phyloP scores from a whole-genome alignment of 2,113 vertebrate genomes.

The Nycticorax nycticorax region DNA sequence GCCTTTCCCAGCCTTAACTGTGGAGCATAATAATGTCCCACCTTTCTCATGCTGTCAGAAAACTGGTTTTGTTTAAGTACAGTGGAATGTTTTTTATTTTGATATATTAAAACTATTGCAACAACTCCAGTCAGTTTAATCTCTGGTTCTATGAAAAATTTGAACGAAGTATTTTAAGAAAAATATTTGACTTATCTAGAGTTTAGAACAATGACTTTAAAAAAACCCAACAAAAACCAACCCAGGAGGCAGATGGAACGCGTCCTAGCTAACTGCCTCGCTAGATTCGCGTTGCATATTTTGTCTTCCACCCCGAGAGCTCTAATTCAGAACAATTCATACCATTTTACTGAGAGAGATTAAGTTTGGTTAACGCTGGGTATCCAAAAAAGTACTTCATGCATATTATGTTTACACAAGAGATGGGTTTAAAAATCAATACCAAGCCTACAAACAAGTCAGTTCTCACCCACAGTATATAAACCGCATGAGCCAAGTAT shows the following conservation, averaged over 20 bases:
- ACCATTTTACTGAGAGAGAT: background rate
- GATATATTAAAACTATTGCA: background rate
- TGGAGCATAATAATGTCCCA: background rate
- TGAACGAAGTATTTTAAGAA: background rate
- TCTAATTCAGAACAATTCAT: background rate
- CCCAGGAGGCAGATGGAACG: background rate
- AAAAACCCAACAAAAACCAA: background rate
- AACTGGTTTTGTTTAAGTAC: background rate
- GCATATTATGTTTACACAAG: background rate
- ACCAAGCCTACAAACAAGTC: background rate
- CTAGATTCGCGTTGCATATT: fast-evolving
- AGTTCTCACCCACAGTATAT: background rate
- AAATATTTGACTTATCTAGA: background rate
- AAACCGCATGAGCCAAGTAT: background rate
- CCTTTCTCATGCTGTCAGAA: background rate
- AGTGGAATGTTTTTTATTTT: background rate
- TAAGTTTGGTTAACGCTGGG: background rate
- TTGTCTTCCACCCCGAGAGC: background rate
- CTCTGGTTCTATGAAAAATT: background rate
- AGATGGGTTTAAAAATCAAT: background rate
- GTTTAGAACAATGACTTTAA: background rate
- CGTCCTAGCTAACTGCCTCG: background rate
- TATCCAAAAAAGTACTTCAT: background rate
- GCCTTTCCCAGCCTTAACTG: background rate
- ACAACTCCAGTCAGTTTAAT: background rate